These are phyloP conservation scores for Triops cancriformis DNA, from an alignment of 1,140 invertebrate genomes.

Conservation along the genomic window DNA sequence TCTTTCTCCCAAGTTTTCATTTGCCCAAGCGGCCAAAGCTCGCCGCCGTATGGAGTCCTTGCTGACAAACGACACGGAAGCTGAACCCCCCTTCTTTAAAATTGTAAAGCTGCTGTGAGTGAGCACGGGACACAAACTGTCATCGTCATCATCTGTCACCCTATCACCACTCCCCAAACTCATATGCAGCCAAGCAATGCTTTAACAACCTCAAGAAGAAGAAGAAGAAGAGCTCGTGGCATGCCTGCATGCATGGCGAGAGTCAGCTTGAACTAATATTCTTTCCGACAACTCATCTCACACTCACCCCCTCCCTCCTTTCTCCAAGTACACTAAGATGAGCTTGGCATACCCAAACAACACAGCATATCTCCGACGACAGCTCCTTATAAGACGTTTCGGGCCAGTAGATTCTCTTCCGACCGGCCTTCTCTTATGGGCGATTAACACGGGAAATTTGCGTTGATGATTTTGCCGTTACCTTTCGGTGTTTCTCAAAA, in stretches of 20 bases:
- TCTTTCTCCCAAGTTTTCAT: not conserved
- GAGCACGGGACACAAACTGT: not conserved
- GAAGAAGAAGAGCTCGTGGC: not conserved
- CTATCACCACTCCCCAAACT: not conserved
- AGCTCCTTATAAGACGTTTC: not conserved
- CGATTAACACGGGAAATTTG: too few relatives aligned
- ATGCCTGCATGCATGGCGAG: not conserved
- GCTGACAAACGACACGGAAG: slow-evolving; percentile 8
- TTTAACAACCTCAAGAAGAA: slow-evolving; percentile 11
- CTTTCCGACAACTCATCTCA: not conserved
- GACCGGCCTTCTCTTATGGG: too few relatives aligned
- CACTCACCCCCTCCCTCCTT: not conserved
- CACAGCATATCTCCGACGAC: not conserved
- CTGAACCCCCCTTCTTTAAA: not conserved
- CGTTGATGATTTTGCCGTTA: too few relatives aligned
- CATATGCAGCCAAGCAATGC: slow-evolving; percentile 8
- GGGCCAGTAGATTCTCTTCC: too few relatives aligned
- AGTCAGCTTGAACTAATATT: not conserved
- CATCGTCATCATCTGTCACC: slow-evolving; percentile 8
- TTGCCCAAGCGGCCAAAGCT: not conserved
- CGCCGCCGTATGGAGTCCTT: not conserved
- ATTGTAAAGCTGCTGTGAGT: slow-evolving; percentile 9
- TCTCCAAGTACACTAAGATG: not conserved
- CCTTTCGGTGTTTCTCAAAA: too few relatives aligned
- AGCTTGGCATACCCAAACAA: not conserved